Percentiles rank a stretch among this genome's conserved stretches.
Evolutionary conservation across 2,797 vertebrate genomes (phyloP).

Genomic region (Gobionotothen gibberifrons): DNA sequence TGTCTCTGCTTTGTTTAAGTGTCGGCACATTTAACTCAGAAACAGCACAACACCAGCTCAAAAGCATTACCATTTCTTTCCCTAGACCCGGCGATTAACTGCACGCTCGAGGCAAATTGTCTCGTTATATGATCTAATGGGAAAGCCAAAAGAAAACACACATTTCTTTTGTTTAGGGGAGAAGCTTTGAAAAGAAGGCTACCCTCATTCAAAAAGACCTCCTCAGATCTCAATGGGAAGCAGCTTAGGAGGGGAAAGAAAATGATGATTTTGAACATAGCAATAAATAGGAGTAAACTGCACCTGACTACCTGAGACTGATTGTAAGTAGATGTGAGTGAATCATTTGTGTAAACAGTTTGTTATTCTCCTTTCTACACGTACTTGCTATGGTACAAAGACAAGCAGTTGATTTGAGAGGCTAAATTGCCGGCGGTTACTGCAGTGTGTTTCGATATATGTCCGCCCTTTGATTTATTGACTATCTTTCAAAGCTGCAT

Average conservation of each 20-base stretch:
- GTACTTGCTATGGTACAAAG: constrained; percentile 4
- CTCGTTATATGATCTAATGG: constrained; percentile 42
- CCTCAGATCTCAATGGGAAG: constrained; percentile 22
- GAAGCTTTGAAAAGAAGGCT: constrained; percentile 31
- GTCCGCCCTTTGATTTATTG: too few relatives aligned
- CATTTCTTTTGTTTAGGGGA: constrained; percentile 29
- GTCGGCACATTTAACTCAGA: constrained; percentile 15
- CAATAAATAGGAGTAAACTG: constrained; percentile 12
- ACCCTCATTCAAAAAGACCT: constrained; percentile 28
- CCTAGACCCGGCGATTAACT: constrained; percentile 26
- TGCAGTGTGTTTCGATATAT: too few relatives aligned
- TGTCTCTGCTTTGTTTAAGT: constrained; percentile 13
- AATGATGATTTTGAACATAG: constrained; percentile 27
- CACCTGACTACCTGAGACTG: constrained; percentile 3
- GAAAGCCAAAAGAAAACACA: constrained; percentile 14
- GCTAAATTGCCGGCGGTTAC: neutral
- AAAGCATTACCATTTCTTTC: constrained; percentile 27
- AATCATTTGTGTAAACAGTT: neutral
- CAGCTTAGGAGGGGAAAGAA: constrained; percentile 14
- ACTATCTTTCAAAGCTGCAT: too few relatives aligned
- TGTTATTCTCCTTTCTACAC: neutral
- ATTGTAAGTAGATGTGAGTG: neutral
- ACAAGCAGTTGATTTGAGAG: neutral
- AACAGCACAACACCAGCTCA: constrained; percentile 15
- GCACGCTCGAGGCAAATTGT: constrained; percentile 45